phyloP scores from a whole-genome alignment of 1,140 invertebrate species.

The Glomeris maerens region DNA sequence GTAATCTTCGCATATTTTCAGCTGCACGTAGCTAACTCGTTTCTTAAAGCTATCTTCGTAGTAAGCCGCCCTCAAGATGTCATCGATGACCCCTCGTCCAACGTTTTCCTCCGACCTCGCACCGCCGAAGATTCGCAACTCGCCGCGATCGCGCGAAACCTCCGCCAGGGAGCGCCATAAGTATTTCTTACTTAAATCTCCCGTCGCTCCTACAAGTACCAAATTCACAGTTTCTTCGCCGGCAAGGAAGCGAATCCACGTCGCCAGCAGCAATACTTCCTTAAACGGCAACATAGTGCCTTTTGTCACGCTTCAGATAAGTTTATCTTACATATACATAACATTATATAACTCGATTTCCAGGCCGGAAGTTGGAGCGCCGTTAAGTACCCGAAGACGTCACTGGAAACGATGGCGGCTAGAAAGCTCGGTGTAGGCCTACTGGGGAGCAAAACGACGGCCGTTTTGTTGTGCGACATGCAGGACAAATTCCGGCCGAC shows the following conservation, averaged over 20 bases:
- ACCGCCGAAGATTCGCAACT: background rate
- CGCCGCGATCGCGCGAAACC: background rate
- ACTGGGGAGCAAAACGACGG: conserved; percentile 32
- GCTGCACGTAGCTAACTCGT: background rate
- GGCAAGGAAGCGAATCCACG: too few relatives aligned
- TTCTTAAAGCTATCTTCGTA: background rate
- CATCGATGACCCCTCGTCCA: background rate
- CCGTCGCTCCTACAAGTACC: background rate
- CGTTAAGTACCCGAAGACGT: too few relatives aligned
- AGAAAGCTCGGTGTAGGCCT: too few relatives aligned
- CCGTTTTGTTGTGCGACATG: conserved; percentile 48
- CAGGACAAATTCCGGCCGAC: conserved; percentile 47
- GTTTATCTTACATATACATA: too few relatives aligned
- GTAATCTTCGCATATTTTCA: conserved; percentile 4
- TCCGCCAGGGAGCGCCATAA: background rate
- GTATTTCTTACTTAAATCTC: conserved; percentile 3
- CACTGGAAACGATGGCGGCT: too few relatives aligned
- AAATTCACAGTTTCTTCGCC: too few relatives aligned
- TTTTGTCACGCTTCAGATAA: too few relatives aligned
- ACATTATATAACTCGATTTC: too few relatives aligned
- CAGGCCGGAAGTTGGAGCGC: too few relatives aligned
- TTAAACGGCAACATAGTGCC: too few relatives aligned
- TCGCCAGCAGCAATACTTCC: too few relatives aligned
- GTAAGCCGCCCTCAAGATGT: background rate
- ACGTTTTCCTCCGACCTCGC: background rate